Evolutionary conservation across 2,797 vertebrate genomes (phyloP), one percentile per base, ranked within the genome.

Genomic region (Enteromius fasciolatus): DNA sequence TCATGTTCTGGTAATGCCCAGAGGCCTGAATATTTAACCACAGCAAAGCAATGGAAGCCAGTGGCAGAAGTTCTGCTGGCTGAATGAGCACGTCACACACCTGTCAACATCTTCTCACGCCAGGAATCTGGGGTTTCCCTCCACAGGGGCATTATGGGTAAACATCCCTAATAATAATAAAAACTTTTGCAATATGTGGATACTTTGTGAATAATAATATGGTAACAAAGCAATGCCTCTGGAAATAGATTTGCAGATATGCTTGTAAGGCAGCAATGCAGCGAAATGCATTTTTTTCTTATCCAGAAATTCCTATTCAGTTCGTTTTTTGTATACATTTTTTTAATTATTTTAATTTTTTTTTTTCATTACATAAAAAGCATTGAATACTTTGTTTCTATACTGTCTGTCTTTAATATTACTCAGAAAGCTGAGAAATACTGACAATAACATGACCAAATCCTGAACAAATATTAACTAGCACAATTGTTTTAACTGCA

Each of bases 1-100:
- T 85, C 85, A 80, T 73, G 80, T 85, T 87, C 83, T 85, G 81
- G 41, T 76, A 85, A 77, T 72, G 74, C 87, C 87, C 83, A 70
- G 25, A 73, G 23, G 80, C 63, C 86, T 81, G 80, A 77, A 86
- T 39, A 77, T 66, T 76, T 79, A 87, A 70, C 70, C 52, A 73
- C 46, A 80, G 83, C 82, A 84, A 54, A 80, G 84, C 84, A 83
- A 80, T 77, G 23, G 70, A 75, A 82, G 86, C 66, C 54, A 77
- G 25, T 80, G 75, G 72, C 25, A 84, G 81, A 76, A 76, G 50
- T 67, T 74, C 73, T 46, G 76, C 25, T 48, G 59, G 79, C 73
- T 85, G 81, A 74, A 59, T 85, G 64, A 83, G 64, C 44, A 72
- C 59, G 64, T 84, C 50, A 73, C 59, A 73, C 46, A 15, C 67